These are phyloP conservation scores for Drosophila miranda DNA, from an alignment of 1,140 invertebrate species.

Conservation along the genomic window DNA sequence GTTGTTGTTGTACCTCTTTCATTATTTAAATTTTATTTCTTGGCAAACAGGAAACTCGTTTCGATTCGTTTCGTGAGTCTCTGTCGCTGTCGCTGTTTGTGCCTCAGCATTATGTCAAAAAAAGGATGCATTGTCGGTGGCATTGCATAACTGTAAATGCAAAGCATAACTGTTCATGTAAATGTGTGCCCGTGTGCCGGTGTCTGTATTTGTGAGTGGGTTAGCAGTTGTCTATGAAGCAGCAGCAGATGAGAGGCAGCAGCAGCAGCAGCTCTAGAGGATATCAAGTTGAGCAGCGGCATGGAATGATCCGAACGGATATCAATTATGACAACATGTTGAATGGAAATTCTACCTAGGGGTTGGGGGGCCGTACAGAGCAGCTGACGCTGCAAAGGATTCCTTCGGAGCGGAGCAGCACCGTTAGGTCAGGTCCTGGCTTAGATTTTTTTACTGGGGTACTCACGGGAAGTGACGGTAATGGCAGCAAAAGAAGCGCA, in stretches of 20 bases:
- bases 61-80: conserved; percentile 17
- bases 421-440: conserved; percentile 64
- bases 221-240: conserved; percentile 57
- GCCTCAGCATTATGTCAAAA: conserved; percentile 59
- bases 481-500: not conserved
- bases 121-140: conserved; percentile 64
- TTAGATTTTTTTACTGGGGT: conserved; percentile 20
- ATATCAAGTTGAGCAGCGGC: conserved; percentile 36
- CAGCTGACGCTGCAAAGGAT: conserved; percentile 65
- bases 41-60: conserved; percentile 69
- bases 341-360: conserved; percentile 32
- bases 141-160: conserved; percentile 74
- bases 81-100: conserved; percentile 15
- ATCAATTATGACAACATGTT: conserved; percentile 67
- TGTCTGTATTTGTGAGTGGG: conserved; percentile 27
- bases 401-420: conserved; percentile 44
- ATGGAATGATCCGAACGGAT: conserved; percentile 40
- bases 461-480: conserved; percentile 6
- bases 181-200: not conserved
- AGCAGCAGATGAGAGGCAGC: too few species aligned
- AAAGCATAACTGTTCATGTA: conserved; percentile 44
- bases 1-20: conserved; percentile 36
- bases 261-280: conserved; percentile 6
- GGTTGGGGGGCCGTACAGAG: conserved; percentile 19
- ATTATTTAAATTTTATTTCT: conserved; percentile 70